phyloP scores from a whole-genome alignment of 35 echinoderm and acorn worm species.

The Apostichopus parvimensis region DNA sequence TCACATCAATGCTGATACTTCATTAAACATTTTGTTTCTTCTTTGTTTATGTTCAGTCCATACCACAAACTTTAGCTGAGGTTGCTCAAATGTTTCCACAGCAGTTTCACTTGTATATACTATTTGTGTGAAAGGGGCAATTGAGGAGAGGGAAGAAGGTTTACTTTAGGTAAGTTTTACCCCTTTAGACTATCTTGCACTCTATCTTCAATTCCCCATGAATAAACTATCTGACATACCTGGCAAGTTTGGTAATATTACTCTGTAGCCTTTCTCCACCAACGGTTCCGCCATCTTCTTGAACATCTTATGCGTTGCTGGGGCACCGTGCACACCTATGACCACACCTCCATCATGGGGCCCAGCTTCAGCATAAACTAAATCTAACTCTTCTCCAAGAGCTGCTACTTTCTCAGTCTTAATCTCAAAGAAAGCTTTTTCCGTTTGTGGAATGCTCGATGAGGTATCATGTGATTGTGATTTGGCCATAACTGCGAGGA shows the following conservation, averaged over 20 bases:
- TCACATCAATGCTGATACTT: too few species aligned
- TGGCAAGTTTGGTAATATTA: conserved; percentile 75
- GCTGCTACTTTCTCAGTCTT: conserved; percentile 19
- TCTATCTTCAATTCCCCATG: too few species aligned
- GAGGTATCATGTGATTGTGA: neutral
- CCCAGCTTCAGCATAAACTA: conserved; percentile 66
- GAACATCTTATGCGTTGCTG: conserved; percentile 66
- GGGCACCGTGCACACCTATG: conserved; percentile 65
- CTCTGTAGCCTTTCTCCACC: conserved; percentile 51
- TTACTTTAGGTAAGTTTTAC: too few species aligned
- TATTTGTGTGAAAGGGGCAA: too few species aligned
- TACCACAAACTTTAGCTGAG: too few species aligned
- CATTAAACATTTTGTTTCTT: too few species aligned
- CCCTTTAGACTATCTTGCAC: too few species aligned
- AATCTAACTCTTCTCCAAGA: neutral
- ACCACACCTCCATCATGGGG: conserved; percentile 43
- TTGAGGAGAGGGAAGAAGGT: too few species aligned
- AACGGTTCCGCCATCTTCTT: conserved; percentile 47
- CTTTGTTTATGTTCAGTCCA: too few species aligned
- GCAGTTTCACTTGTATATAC: too few species aligned
- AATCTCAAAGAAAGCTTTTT: conserved; percentile 14
- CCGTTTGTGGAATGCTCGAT: neutral
- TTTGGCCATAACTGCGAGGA: neutral
- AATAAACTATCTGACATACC: conserved; percentile 11
- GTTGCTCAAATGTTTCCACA: too few species aligned